These are phyloP conservation scores for Cataglyphis albicans DNA, from an alignment of 2,888 invertebrate species.

Conservation along the genomic window DNA sequence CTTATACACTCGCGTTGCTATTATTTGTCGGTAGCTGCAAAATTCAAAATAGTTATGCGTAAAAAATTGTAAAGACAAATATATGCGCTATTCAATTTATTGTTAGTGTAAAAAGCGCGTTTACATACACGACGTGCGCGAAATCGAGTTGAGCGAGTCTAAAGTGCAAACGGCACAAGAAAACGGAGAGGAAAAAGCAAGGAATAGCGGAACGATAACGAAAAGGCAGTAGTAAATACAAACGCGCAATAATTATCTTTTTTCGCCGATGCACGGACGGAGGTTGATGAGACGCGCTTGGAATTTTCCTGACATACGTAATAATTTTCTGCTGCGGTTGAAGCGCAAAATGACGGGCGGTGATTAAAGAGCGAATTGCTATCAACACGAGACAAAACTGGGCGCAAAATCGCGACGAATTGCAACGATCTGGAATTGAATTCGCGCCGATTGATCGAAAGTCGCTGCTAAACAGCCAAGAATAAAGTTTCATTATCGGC, in stretches of 20 bases:
- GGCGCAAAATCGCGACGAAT: not conserved
- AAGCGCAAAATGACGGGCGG: slow-evolving; percentile 3
- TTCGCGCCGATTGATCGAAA: not conserved
- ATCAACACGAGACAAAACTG: not conserved
- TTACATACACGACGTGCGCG: slow-evolving; percentile 48
- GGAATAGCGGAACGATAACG: slow-evolving; percentile 58
- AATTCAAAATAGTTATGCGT: not conserved
- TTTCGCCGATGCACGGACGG: not conserved
- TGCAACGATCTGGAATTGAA: not conserved
- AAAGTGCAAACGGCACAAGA: slow-evolving; percentile 59
- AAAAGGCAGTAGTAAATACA: slow-evolving; percentile 46
- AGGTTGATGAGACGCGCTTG: slow-evolving; percentile 1
- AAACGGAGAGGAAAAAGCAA: slow-evolving; percentile 50
- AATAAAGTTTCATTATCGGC: slow-evolving; percentile 41
- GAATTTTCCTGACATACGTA: slow-evolving; percentile 30
- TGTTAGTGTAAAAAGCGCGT: slow-evolving; percentile 37
- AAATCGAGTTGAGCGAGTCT: slow-evolving; percentile 60
- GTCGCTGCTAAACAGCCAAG: not conserved
- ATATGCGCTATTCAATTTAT: slow-evolving; percentile 9
- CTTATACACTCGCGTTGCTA: not conserved
- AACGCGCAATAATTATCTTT: slow-evolving; percentile 37
- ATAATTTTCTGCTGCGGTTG: not conserved
- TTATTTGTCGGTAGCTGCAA: not conserved
- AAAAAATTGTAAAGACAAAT: not conserved
- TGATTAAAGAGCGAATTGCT: slow-evolving; percentile 1